Base-by-base conservation (phyloP, 64 coral and sea anemone species). In the Astreopora myriophthalma region DNA sequence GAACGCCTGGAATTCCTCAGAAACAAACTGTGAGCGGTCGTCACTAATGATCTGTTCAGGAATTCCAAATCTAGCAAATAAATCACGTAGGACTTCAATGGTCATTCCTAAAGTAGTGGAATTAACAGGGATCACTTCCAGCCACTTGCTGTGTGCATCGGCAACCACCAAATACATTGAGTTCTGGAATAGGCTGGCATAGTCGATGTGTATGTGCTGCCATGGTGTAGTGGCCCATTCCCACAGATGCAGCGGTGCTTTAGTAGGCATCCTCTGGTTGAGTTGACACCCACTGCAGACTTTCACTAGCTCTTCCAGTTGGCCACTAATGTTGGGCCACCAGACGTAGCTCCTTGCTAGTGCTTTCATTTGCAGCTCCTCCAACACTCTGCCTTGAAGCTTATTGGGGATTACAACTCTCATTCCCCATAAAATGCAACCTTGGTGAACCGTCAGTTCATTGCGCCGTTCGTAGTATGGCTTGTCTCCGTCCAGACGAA, bases 21-120 rank as follows among this genome's bases (percentile, higher is more conserved):
- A 71, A 25, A 58, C 67, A 84, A 92, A 92, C 29, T 85, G 78
- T 19, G 68, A 30, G 28, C 81, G 49, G 10, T 92, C 86, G 35
- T 86, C 90, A 35, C 69, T 75, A 11, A 92, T 81, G 8, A 92
- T 27, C 49, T 63, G 67, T 85, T 92, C 79, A 27, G 90, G 72
- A 60, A 92, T 82, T 58, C 94, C 82, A 31, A 87, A 91, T 25
- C 88, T 65, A 20, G 88, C 57, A 29, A 95, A 91, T 24, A 95
- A 34, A 60, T 87, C 76, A 60, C 80, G 57, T 39, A 95, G 73
- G 63, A 81, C 35, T 72, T 87, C 89, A 14, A 95, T 95, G 88
- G 88, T 91, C 61, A 64, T 52, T 31, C 69, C 33, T 72, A 84
- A 70, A 39, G 83, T 67, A 3, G 90, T 91, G 6, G 40, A 91